phyloP scores from a whole-genome alignment of 1,140 invertebrate species.

The Varroa destructor region DNA sequence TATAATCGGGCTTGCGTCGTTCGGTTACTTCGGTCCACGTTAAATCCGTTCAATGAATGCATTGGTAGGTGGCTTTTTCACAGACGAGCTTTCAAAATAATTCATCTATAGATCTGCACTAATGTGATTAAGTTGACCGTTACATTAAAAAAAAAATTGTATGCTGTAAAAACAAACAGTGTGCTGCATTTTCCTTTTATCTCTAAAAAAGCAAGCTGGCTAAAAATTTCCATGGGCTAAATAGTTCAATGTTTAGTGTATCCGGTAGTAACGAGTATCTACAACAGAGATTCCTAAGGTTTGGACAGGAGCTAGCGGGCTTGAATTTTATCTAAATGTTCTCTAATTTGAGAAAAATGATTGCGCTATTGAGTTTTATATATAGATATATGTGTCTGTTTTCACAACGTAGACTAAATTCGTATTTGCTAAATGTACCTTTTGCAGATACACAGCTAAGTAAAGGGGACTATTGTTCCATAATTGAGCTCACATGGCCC shows the following conservation, averaged over 20 bases:
- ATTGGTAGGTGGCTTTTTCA: not conserved
- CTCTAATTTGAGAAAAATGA: not conserved
- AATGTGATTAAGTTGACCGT: no score
- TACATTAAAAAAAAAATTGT: no score
- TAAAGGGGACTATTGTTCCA: conserved; percentile 22
- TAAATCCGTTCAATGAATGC: conserved; percentile 7
- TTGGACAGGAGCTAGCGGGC: no score
- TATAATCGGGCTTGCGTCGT: conserved; percentile 24
- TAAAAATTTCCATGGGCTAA: no score
- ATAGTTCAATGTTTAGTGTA: no score
- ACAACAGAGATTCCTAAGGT: no score
- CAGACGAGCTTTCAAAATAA: not conserved
- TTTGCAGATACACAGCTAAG: conserved; percentile 6
- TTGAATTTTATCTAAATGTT: no score
- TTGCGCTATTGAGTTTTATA: not conserved
- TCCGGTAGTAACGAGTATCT: no score
- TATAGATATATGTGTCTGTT: not conserved
- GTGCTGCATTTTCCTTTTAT: no score
- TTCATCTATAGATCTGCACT: no score
- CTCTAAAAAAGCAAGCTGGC: no score
- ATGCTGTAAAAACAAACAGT: no score
- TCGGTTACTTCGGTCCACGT: not conserved
- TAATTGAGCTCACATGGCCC: conserved; percentile 17
- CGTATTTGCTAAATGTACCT: not conserved
- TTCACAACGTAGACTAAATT: not conserved